A percentile compares a stretch with the other conserved stretches of the same genome.
These are phyloP conservation scores for Hypsopygia costalis DNA, from an alignment of 2,888 invertebrate species.

Conservation along the genomic window DNA sequence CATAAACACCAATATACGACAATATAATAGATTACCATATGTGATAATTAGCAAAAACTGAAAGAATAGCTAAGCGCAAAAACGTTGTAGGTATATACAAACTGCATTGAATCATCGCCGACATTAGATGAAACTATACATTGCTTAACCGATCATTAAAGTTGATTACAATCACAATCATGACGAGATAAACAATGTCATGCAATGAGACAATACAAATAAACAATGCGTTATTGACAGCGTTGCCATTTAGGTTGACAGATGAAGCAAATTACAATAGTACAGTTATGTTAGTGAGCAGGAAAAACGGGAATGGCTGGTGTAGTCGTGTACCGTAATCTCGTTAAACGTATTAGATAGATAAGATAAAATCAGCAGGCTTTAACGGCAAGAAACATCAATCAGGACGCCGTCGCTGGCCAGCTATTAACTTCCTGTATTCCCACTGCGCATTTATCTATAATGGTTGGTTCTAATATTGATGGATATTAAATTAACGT, in stretches of 20 bases:
- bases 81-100: constrained; percentile 30
- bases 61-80: constrained; percentile 12
- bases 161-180: constrained; percentile 43
- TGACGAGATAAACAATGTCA: constrained; percentile 28
- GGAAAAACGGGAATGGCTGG: constrained; percentile 49
- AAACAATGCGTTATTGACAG: constrained; percentile 23
- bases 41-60: too few relatives aligned
- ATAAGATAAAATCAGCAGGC: constrained; percentile 55
- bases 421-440: constrained; percentile 39
- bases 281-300: constrained; percentile 20
- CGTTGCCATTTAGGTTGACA: constrained; percentile 12
- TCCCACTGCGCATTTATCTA: constrained; percentile 25
- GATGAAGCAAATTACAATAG: constrained; percentile 9
- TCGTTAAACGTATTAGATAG: constrained; percentile 64
- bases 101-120: constrained; percentile 52
- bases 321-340: constrained; percentile 64
- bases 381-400: constrained; percentile 61
- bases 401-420: constrained; percentile 51
- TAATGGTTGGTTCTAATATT: constrained; percentile 4
- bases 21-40: too few relatives aligned
- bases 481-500: background rate
- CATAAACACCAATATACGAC: too few relatives aligned
- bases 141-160: constrained; percentile 63
- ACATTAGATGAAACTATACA: constrained; percentile 46
- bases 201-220: constrained; percentile 24